phyloP scores from a whole-genome alignment of 2,888 invertebrate species.

The Hypena proboscidalis region DNA sequence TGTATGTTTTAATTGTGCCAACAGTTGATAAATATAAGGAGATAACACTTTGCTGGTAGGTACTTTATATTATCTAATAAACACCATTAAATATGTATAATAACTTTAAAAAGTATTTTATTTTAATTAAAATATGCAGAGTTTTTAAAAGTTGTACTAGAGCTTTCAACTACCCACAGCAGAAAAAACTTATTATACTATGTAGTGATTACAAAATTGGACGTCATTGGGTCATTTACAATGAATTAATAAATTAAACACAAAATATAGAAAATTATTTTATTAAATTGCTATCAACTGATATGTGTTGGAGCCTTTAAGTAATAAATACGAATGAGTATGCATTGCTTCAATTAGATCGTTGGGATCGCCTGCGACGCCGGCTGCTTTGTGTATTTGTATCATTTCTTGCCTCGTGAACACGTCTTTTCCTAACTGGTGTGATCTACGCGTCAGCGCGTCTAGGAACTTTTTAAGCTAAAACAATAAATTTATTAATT shows the following conservation, averaged over 20 bases:
- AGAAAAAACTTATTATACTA: too few species aligned
- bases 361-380: slow-evolving; percentile 88
- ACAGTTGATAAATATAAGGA: too few species aligned
- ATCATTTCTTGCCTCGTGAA: slow-evolving; percentile 92
- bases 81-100: too few species aligned
- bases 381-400: slow-evolving; percentile 88
- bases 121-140: too few species aligned
- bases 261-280: slow-evolving; percentile 5
- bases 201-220: too few species aligned
- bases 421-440: slow-evolving; percentile 87
- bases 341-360: slow-evolving; percentile 92
- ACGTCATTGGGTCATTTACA: too few species aligned
- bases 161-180: too few species aligned
- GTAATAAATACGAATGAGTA: slow-evolving; percentile 93
- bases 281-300: slow-evolving; percentile 79
- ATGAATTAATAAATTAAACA: not conserved
- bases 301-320: slow-evolving; percentile 91
- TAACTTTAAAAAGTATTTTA: too few species aligned
- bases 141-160: too few species aligned
- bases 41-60: too few species aligned
- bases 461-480: slow-evolving; percentile 90
- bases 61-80: too few species aligned
- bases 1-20: too few species aligned
- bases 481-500: slow-evolving; percentile 42
- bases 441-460: slow-evolving; percentile 87